Base-by-base conservation (phyloP, 2,888 invertebrate genomes). In the Metacarcinus magister region DNA sequence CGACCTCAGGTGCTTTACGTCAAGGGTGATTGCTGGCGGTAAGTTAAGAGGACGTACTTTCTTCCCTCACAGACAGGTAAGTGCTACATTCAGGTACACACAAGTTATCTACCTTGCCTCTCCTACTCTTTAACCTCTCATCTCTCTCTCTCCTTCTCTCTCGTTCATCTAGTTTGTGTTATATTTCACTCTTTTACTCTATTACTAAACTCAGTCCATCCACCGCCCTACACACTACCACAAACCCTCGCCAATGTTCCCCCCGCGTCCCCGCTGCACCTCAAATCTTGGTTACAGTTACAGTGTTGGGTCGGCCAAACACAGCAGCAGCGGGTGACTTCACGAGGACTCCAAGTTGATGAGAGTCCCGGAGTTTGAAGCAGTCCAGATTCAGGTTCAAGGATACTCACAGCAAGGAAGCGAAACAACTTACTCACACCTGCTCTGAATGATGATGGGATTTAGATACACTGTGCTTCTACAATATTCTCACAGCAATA, bases 21-120 rank as follows among this genome's bases (percentile, higher is more conserved):
- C 87, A 10, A 16, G 13, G 39, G 87, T 39, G 87, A 87, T 87
- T 87, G 87, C 87, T 39, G 39, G 87, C 39, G 39, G 39, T 13
- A 16, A 87, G 39, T 87, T 87, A 87, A 16, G 39, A 87, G 87
- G 39, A 87, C 2, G 87, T 87, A 39, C 39, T 32, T 87, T 87
- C 87, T 87, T 16, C 87, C 87, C 39, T 39, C 39, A 32, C 32
- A 39, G 87, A 87, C 87, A 87, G 87, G 87, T 87, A 87, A 87
- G 10, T 32, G 39, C 39, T 39, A 32, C 87, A 87, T 39, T 16
- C 87, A 87, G 87, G 87, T 87, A 87, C 87, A 87, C 39, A 39
- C 87, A 39, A 10, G 39, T 39, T 87, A 87, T 32, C 39, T 16
- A 87, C 5, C 87, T 4, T 87, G 16, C 39, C 8, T n/a, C 19